A percentile compares a stretch with the other conserved stretches of the same genome.
Conservation (phyloP, 2,888 invertebrate species). For the Dicycla oo region DNA sequence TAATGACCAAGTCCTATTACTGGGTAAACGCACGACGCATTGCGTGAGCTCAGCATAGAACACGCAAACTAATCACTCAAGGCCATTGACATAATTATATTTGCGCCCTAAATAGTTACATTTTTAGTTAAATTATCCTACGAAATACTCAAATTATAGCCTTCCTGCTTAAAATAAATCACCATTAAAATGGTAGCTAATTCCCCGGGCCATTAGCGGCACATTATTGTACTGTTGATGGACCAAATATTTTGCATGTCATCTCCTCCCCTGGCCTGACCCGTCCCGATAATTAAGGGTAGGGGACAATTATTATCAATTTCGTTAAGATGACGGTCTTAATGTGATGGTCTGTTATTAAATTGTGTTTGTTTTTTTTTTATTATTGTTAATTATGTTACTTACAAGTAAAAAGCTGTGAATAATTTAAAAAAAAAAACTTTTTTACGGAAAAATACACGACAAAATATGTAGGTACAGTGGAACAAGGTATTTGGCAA, state of each 20-base stretch:
- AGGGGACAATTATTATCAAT: conserved; percentile 60
- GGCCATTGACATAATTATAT: too few species aligned
- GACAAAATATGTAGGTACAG: too few species aligned
- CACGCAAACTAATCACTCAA: too few species aligned
- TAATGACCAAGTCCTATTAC: too few species aligned
- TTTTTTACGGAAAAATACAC: neutral
- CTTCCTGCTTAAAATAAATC: conserved; percentile 66
- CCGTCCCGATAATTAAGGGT: conserved; percentile 56
- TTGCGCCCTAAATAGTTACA: too few species aligned
- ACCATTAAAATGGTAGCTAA: conserved; percentile 67
- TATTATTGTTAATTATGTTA: conserved; percentile 11
- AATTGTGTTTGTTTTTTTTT: neutral
- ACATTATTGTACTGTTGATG: conserved; percentile 70
- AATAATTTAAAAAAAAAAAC: accelerated
- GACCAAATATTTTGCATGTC: conserved; percentile 69
- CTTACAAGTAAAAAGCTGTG: neutral
- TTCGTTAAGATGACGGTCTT: conserved; percentile 17
- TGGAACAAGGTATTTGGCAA: neutral
- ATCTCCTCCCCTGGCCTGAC: conserved; percentile 35
- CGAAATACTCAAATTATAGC: conserved; percentile 9
- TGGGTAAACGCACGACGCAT: too few species aligned
- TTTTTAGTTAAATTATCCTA: conserved; percentile 5
- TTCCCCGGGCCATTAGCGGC: conserved; percentile 70
- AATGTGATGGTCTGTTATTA: neutral
- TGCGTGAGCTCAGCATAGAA: too few species aligned